Percentiles rank a stretch among this genome's conserved stretches.
Conservation (phyloP, 2,888 invertebrate species). For the Silvanus unidentatus region DNA sequence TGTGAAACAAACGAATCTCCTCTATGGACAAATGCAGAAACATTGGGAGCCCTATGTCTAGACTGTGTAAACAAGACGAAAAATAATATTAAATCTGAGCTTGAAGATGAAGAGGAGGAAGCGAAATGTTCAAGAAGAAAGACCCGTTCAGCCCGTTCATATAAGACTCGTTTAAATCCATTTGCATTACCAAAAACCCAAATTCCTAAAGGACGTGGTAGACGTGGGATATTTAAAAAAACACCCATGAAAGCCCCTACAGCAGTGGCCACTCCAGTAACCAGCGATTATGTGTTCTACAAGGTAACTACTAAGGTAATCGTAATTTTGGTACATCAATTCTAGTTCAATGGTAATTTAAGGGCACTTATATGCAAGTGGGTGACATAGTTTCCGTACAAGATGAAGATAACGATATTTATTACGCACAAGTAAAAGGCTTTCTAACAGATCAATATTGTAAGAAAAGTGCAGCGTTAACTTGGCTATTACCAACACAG, state of each 20-base stretch:
- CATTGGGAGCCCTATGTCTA: constrained; percentile 68
- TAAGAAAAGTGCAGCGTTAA: constrained; percentile 86
- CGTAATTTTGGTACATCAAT: no score
- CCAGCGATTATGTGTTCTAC: constrained; percentile 72
- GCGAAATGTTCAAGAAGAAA: constrained; percentile 55
- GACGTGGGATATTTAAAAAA: constrained; percentile 73
- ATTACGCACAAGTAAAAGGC: constrained; percentile 86
- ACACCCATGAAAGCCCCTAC: constrained; percentile 74
- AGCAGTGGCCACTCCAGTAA: constrained; percentile 74
- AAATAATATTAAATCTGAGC: constrained; percentile 38
- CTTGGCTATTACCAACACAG: constrained; percentile 85
- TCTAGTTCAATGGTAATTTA: constrained; percentile 22
- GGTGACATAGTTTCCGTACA: constrained; percentile 87
- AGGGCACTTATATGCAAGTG: constrained; percentile 76
- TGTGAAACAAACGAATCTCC: constrained; percentile 65
- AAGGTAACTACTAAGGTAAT: constrained; percentile 47
- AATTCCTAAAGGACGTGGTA: constrained; percentile 63
- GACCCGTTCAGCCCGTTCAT: constrained; percentile 52
- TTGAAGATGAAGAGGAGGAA: constrained; percentile 44
- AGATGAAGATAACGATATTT: constrained; percentile 69
- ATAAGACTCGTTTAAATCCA: constrained; percentile 46
- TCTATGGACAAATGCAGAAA: constrained; percentile 70
- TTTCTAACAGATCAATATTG: constrained; percentile 88
- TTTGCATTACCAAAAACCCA: constrained; percentile 43
- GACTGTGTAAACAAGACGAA: constrained; percentile 60